A percentile compares a stretch with the other conserved stretches of the same genome.
These are phyloP conservation scores for Carpatolechia fugitivella DNA, from an alignment of 2,888 invertebrate genomes.

Conservation along the genomic window DNA sequence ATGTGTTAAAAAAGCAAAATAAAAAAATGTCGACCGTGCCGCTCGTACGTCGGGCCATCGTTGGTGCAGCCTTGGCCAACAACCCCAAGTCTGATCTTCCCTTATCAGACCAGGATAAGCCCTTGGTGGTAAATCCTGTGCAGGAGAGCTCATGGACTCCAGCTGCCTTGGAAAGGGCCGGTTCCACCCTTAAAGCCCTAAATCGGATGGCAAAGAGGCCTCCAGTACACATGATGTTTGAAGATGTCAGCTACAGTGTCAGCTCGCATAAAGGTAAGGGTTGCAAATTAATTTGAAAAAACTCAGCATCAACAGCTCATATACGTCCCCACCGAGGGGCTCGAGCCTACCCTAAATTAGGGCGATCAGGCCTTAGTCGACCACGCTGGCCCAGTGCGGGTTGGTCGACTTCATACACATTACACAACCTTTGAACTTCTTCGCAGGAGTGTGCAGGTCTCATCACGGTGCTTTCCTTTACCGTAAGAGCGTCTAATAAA, in stretches of 20 bases:
- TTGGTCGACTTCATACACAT: too few species aligned
- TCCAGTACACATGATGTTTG: slow-evolving; percentile 79
- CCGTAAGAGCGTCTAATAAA: too few species aligned
- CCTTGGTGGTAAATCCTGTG: slow-evolving; percentile 38
- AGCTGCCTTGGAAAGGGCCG: slow-evolving; percentile 70
- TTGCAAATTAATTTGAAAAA: too few species aligned
- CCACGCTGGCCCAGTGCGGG: too few species aligned
- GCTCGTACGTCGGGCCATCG: slow-evolving; percentile 65
- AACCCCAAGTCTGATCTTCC: slow-evolving; percentile 21
- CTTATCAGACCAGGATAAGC: slow-evolving; percentile 33
- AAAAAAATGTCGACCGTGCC: slow-evolving; percentile 58
- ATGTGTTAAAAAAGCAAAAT: slow-evolving; percentile 1
- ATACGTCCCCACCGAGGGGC: too few species aligned
- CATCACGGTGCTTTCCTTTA: too few species aligned
- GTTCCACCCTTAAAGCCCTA: slow-evolving; percentile 71
- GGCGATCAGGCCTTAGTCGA: too few species aligned
- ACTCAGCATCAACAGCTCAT: too few species aligned
- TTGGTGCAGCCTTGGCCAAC: slow-evolving; percentile 58
- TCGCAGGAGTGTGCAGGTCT: too few species aligned
- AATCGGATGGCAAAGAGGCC: slow-evolving; percentile 79
- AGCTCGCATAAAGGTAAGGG: slow-evolving; percentile 61
- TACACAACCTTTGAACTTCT: too few species aligned
- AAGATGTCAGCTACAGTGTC: slow-evolving; percentile 78
- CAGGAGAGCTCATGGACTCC: slow-evolving; percentile 69
- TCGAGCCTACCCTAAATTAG: too few species aligned